A percentile compares a stretch with the other conserved stretches of the same genome.
Conservation (phyloP, 1,140 invertebrate genomes). For the Philopotamus ludificatus region DNA sequence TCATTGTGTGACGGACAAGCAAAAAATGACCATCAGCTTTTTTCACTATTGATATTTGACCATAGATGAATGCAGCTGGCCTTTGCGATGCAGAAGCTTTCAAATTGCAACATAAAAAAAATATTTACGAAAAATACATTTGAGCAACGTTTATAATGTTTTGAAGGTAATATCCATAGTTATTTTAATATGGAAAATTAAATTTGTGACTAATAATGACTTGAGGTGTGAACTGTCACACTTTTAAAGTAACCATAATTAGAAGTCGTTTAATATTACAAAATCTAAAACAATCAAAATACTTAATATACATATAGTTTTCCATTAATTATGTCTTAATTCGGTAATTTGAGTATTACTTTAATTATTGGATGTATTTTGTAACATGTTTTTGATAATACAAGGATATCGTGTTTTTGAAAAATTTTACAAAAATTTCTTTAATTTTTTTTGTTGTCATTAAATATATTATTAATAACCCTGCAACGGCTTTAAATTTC, state of each 20-base stretch:
- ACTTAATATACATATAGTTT: too few species aligned
- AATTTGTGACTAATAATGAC: too few species aligned
- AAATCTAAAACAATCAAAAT: too few species aligned
- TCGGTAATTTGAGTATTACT: too few species aligned
- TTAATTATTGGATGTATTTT: too few species aligned
- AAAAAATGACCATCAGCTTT: slow-evolving; percentile 18
- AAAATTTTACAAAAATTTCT: not conserved
- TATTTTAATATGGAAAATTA: too few species aligned
- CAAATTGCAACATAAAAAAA: not conserved
- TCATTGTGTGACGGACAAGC: slow-evolving; percentile 26
- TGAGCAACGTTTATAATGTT: not conserved
- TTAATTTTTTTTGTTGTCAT: not conserved
- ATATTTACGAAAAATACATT: not conserved
- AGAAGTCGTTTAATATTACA: not conserved
- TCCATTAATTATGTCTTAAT: too few species aligned
- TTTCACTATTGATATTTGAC: slow-evolving; percentile 32
- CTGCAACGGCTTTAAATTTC: not conserved
- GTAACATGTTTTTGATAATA: not conserved
- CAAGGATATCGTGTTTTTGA: not conserved
- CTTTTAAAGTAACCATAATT: not conserved
- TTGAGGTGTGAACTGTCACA: not conserved
- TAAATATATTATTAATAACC: not conserved
- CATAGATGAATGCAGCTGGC: slow-evolving; percentile 16
- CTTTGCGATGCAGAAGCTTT: not conserved
- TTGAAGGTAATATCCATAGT: not conserved